Evolutionary conservation across 1,140 invertebrate genomes (phyloP).

Genomic region (Lasaia peninsularis): DNA sequence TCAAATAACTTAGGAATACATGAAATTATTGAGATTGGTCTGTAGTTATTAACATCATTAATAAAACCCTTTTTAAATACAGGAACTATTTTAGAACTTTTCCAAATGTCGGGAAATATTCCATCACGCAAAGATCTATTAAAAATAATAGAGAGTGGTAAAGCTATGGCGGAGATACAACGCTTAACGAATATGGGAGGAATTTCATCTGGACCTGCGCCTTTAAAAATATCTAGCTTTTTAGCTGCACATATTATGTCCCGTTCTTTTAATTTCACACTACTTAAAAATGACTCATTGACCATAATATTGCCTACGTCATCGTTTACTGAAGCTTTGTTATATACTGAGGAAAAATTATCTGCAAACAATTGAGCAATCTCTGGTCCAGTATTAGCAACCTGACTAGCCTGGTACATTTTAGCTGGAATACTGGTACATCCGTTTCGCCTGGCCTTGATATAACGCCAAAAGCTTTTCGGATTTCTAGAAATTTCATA

Average conservation of each 20-base stretch:
- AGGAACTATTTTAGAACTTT: constrained; percentile 21
- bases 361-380: constrained; percentile 18
- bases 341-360: constrained; percentile 16
- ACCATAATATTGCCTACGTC: neutral
- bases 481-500: neutral
- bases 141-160: constrained; percentile 21
- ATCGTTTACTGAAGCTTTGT: neutral
- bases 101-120: constrained; percentile 20
- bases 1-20: constrained; percentile 22
- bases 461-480: neutral
- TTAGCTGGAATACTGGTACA: neutral
- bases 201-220: constrained; percentile 26
- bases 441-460: neutral
- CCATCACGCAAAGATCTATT: constrained; percentile 12
- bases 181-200: constrained; percentile 22
- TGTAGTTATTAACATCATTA: constrained; percentile 20
- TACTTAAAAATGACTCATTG: constrained; percentile 3
- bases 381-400: neutral
- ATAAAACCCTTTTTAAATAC: constrained; percentile 24
- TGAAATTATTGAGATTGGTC: constrained; percentile 24
- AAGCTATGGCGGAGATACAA: constrained; percentile 15
- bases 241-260: constrained; percentile 9
- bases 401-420: neutral
- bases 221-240: constrained; percentile 22
- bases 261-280: constrained; percentile 2